Base-by-base conservation (phyloP, 23 tunicate genomes). In the Trididemnum nubilum region DNA sequence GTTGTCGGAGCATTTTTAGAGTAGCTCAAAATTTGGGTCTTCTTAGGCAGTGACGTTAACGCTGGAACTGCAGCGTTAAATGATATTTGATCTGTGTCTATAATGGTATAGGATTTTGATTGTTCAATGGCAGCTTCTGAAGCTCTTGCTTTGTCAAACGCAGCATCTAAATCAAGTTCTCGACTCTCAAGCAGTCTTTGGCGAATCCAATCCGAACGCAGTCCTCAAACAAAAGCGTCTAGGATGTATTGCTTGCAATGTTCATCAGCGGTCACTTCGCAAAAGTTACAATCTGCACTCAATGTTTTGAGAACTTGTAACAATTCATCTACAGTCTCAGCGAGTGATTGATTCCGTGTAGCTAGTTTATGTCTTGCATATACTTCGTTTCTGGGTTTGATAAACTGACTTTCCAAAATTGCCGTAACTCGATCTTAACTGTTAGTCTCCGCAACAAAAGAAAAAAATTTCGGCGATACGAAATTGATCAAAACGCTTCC, bases 331-430 rank as follows among this genome's bases (percentile, higher is more conserved):
- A 24, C 15, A 33, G n/a, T 33, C 31, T 26, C 76, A 15, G 22
- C 26, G 9, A n/a, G 15, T 4, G 22, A 34, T 31, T 70, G 76
- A 33, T 70, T 70, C 12, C 76, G 28, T 15, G 76, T 70, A 7
- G 76, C 76, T 33, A 70, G 38, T 70, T 33, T 34, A 34, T 70
- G 44, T n/a, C 76, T 70, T 31, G 38, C 76, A 70, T 3, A 70
- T 15, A 31, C 37, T 33, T 70, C 38, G 26, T 70, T 70, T 33
- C 12, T 70, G 15, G 76, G 76, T 5, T 70, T 70, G 76, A 70
- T 24, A 70, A 29, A 29, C 7, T 33, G 26, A 33, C 31, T 70
- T n/a, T 34, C 19, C n/a, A 70, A 34, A 27, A 33, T 18, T n/a
- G 28, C 26, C 76, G n/a, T 70, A 26, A n/a, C 76, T 70, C 44